These are phyloP conservation scores for Caenorhabditis angaria DNA, from an alignment of 2,888 invertebrate genomes.

Conservation along the genomic window DNA sequence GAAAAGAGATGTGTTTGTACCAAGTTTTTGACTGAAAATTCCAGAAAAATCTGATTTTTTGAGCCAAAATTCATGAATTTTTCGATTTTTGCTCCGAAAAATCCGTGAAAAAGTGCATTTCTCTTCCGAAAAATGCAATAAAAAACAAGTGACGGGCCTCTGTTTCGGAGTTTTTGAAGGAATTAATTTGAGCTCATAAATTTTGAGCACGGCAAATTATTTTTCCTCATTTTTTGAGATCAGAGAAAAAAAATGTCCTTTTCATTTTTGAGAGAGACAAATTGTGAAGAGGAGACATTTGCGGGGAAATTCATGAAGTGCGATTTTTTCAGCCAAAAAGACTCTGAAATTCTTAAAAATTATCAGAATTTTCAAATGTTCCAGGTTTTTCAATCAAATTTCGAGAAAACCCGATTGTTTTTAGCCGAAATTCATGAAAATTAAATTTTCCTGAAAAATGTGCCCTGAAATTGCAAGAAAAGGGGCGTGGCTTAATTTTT, in stretches of 20 bases:
- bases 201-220: not conserved
- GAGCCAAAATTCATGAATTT: not conserved
- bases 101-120: not conserved
- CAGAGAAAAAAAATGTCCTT: too few species aligned
- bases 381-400: too few species aligned
- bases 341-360: not conserved
- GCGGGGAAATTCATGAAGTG: not conserved
- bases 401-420: too few species aligned
- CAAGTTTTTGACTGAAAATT: constrained; percentile 11
- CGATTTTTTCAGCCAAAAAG: not conserved
- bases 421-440: constrained; percentile 9
- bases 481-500: too few species aligned
- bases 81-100: not conserved
- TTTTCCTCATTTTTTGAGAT: not conserved
- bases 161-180: not conserved
- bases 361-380: not conserved
- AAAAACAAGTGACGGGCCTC: not conserved
- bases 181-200: constrained; percentile 7
- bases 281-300: not conserved
- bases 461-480: too few species aligned
- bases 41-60: not conserved
- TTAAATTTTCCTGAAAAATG: too few species aligned
- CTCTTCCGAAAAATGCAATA: not conserved
- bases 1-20: constrained; percentile 36
- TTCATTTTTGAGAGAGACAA: not conserved